Base-by-base conservation (phyloP, 2,888 invertebrate genomes). In the Chrysolina haemoptera region DNA sequence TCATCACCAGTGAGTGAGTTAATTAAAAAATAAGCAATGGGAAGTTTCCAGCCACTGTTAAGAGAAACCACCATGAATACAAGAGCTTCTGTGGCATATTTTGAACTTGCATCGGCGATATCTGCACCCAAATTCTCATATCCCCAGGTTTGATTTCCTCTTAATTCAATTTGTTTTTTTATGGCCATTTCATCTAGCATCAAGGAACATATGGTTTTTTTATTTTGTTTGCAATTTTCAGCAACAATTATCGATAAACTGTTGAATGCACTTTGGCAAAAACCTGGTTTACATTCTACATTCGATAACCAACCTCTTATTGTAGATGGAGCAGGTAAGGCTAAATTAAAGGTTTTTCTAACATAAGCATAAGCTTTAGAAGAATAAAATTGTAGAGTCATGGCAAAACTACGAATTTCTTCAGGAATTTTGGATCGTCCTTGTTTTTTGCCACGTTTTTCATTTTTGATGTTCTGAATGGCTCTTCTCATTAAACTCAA, bases 331-430 rank as follows among this genome's bases (percentile, higher is more conserved):
- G n/a, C n/a, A n/a, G n/a, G n/a, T n/a, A n/a, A 50, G 41, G 70
- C 66, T 9, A 70, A 72, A 67, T 72, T 73, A 20, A 77, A 79
- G 35, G 27, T 68, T 12, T 69, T 9, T 48, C 77, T 48, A 10
- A 77, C 75, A 73, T 71, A 79, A 48, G 63, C 43, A 43, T 79
- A 79, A 16, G 71, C 76, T 71, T 69, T 74, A 5, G 70, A 41
- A 18, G 78, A 79, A 63, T 75, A 79, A 70, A 78, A 79, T n/a
- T 75, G 41, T 27, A 80, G 65, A 3, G 78, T 79, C 14, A 80
- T 40, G 0, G 80, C 79, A 72, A 80, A 80, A 11, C 22, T 53
- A 67, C 76, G 20, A 27, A 62, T 22, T 27, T 62, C 22, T 62
- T 62, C 62, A 11, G 62, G 62, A 22, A 62, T 22, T 62, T 62